Evolutionary conservation across 2,113 vertebrate genomes (phyloP), one percentile per base, ranked within the genome.

Genomic region (Pelvicachromis taeniatus): DNA sequence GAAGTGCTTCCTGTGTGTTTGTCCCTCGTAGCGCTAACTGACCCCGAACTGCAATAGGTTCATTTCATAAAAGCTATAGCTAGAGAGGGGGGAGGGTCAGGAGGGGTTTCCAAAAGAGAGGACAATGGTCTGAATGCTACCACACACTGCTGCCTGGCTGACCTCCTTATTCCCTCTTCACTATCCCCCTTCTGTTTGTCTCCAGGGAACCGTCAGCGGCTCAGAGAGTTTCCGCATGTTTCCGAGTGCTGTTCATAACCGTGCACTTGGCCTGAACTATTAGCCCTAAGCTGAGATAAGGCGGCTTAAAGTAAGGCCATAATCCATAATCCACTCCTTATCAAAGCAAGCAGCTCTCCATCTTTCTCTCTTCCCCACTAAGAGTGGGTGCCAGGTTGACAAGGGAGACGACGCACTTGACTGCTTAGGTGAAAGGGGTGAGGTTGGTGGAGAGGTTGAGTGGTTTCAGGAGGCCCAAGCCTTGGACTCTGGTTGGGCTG

Each of bases 291-390:
- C 89, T 89, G 91, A 92, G 93, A 95, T 95, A 95, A 95, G 93
- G 92, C 82, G 92, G 94, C 87, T 95, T 96, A 95, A 90, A 94
- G 89, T 86, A 63, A 88, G 92, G 86, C 89, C 85, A 85, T 95
- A 95, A 96, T 95, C 94, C 91, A 93, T 95, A 95, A 96, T 93
- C 95, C 93, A 94, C 90, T 93, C 93, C 94, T 94, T 95, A 95
- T 94, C 94, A 96, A 96, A 95, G 93, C 90, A 93, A 95, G 92
- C 94, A 91, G 88, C 86, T 91, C 91, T 91, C 91, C 79, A 80
- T 81, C 90, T 79, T 81, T 84, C n/a, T 54, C 63, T 83, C 75
- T 48, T 59, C 33, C 56, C 45, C 26, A 61, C 88, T 61, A 86
- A 63, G 82, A 81, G 75, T 7, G 55, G 83, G 87, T 73, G 85